Evolutionary conservation across 1,140 invertebrate genomes (phyloP).

Genomic region (Meloidogyne hapla): DNA sequence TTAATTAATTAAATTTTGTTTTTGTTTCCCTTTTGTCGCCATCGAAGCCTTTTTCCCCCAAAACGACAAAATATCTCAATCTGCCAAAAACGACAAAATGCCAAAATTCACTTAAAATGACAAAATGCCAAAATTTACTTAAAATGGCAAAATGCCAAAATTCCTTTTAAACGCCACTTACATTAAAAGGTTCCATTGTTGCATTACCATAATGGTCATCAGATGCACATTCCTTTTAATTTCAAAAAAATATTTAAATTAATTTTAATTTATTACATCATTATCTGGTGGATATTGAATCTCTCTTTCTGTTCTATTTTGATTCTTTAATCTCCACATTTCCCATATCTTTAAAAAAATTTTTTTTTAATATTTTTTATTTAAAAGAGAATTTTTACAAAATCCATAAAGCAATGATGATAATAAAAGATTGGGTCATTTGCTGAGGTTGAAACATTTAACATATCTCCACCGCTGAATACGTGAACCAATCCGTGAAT

Average conservation of each 20-base stretch:
- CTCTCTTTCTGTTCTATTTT: conserved; percentile 46
- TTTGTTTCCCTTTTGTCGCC: no score
- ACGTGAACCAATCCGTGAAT: conserved; percentile 30
- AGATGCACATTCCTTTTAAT: conserved; percentile 31
- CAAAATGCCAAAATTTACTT: no score
- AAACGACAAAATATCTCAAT: no score
- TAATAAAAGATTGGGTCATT: conserved; percentile 52
- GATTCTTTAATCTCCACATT: conserved; percentile 22
- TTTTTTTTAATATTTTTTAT: conserved; percentile 44
- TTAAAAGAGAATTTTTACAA: conserved; percentile 49
- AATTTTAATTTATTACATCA: conserved; percentile 47
- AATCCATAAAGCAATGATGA: conserved; percentile 64
- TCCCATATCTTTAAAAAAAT: conserved; percentile 61
- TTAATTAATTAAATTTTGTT: no score
- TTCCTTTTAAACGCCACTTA: no score
- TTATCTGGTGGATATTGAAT: conserved; percentile 48
- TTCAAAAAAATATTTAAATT: conserved; percentile 18
- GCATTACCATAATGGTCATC: conserved; percentile 55
- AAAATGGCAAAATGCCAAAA: no score
- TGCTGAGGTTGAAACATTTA: conserved; percentile 46
- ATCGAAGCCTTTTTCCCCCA: no score
- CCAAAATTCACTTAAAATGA: no score
- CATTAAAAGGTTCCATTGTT: conserved; percentile 47
- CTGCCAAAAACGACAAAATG: no score
- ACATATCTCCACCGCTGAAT: conserved; percentile 59